Evolutionary conservation across 2,888 invertebrate genomes (phyloP).

Genomic region (Aelia acuminata): DNA sequence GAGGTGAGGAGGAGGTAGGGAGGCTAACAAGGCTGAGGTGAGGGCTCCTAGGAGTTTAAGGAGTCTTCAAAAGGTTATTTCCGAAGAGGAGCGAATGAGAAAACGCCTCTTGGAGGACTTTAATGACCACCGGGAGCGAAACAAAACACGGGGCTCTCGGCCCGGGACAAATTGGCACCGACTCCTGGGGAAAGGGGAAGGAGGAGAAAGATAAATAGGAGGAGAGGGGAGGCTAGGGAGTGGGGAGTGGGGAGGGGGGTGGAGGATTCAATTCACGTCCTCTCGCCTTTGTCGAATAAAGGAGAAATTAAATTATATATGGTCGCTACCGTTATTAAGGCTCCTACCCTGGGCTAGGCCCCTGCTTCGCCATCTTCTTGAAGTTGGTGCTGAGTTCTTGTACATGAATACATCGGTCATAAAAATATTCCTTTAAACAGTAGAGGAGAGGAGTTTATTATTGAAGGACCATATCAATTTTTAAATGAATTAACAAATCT

Average conservation of each 20-base stretch:
- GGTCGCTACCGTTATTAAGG: slow-evolving; percentile 52
- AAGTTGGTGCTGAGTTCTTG: neutral
- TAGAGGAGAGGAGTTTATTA: no score
- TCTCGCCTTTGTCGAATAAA: slow-evolving; percentile 60
- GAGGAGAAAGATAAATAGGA: slow-evolving; percentile 47
- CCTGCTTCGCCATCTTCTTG: neutral
- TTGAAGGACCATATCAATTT: no score
- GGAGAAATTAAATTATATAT: slow-evolving; percentile 60
- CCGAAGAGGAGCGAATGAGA: slow-evolving; percentile 34
- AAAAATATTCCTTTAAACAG: neutral
- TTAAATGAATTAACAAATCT: no score
- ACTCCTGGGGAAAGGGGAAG: slow-evolving; percentile 46
- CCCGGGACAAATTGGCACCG: slow-evolving; percentile 54
- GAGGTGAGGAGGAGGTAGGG: neutral
- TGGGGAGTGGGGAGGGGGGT: neutral
- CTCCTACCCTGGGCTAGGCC: neutral
- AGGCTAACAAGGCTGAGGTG: slow-evolving; percentile 32
- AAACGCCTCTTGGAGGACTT: slow-evolving; percentile 55
- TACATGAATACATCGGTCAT: neutral
- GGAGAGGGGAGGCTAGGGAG: slow-evolving; percentile 7
- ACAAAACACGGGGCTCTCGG: slow-evolving; percentile 47
- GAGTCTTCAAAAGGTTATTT: slow-evolving; percentile 50
- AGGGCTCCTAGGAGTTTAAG: slow-evolving; percentile 39
- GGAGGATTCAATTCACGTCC: slow-evolving; percentile 57
- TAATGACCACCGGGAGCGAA: slow-evolving; percentile 57